Base-by-base conservation (phyloP, 2,888 invertebrate genomes). In the Hydrotaea cyrtoneurina region DNA sequence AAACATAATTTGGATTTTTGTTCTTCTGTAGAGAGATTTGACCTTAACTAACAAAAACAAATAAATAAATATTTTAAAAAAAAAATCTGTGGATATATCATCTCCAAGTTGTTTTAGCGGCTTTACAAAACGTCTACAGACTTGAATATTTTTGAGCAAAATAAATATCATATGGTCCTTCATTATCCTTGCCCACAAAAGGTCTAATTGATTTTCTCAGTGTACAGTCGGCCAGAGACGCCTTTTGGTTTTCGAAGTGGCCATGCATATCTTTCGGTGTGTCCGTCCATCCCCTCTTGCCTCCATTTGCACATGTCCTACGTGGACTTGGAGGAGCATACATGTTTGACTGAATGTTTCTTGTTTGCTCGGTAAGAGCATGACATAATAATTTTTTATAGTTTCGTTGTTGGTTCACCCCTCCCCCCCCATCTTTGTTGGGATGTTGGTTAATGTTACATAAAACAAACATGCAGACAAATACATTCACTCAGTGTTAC, bases 371-470 rank as follows among this genome's bases (percentile, higher is more conserved):
- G 7, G 13, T 31, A 62, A 36, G 26, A 17, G 31, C 62, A 62
- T 62, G 62, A 62, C 62, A 62, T 62, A 62, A 62, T 62, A 62
- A 62, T 62, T 62, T 31, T 62, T 31, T 62, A 62, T 62, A 62
- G 62, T 62, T 62, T n/a, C 17, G 15, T 26, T 31, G 26, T 62
- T 62, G 11, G n/a, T 62, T 62, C 31, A 17, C n/a, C 31, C n/a
- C 3, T 50, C 2, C n/a, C n/a, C 13, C 2, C n/a, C 2, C 31
- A 3, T 62, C n/a, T 50, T 57, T 5, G 2, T 15, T 23, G 23
- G 15, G 31, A 62, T 62, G 62, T 62, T 62, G 62, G 62, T 62
- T 62, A 62, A 62, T 62, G 17, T 62, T 17, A 31, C 31, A 15
- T 26, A 50, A n/a, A 50, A 50, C 50, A n/a, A 3, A 50, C 31